Base-by-base conservation (phyloP, 2,888 invertebrate species). In the Deladenus siricidicola region DNA sequence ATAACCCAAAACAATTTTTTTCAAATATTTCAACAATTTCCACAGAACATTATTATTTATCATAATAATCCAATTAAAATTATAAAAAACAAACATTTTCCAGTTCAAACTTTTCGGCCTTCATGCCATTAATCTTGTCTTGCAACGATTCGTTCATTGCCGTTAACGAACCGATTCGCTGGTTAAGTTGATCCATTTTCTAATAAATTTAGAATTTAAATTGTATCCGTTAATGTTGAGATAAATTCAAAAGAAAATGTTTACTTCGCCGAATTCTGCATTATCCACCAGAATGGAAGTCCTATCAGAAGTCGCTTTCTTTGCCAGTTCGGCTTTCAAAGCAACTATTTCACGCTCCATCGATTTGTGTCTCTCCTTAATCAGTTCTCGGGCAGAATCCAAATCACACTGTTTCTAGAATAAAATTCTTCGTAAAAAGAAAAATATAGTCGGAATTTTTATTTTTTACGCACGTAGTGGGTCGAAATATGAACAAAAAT, bases 121-220 rank as follows among this genome's bases (percentile, higher is more conserved):
- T 17, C 8, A 58, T n/a, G 6, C 39, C 30, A 51, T 39, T 49
- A 26, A 58, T 49, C 28, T 42, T 39, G 1, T 34, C 58, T 17
- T 51, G 59, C n/a, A 62, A 28, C 28, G 39, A 47, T 28, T 65
- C 60, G 6, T 64, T 64, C 1, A 48, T 60, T 8, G 65, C 64
- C 4, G 59, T 51, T 24, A 65, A 52, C 1, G 58, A 60, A 2
- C 65, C 65, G 24, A 65, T 43, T 45, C 58, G 48, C 39, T 58
- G 56, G 23, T 65, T 59, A 14, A 65, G 48, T 21, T 59, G 48
- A 19, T 58, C 63, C 39, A 62, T 26, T 43, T 62, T 51, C 62
- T 64, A 45, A 39, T n/a, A n/a, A n/a, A n/a, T n/a, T n/a, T n/a
- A n/a, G n/a, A n/a, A n/a, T n/a, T n/a, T n/a, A n/a, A n/a, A n/a